phyloP scores from a whole-genome alignment of 2,113 vertebrate genomes.

The Brienomyrus brachyistius region DNA sequence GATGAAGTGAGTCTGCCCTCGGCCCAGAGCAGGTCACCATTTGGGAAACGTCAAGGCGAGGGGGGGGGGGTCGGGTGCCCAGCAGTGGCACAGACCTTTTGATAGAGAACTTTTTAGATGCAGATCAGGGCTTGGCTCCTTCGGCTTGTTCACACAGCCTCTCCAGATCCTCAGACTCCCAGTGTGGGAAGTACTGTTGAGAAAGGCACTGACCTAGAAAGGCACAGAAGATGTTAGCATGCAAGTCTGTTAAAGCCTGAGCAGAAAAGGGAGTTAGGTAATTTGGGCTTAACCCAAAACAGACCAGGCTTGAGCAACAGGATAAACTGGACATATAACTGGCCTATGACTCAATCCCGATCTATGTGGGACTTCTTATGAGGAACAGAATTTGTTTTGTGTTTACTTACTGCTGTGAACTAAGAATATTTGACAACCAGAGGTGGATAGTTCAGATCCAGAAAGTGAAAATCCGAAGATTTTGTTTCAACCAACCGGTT shows the following conservation, averaged over 20 bases:
- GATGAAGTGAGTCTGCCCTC: conserved; percentile 59
- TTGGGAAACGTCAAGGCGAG: background rate
- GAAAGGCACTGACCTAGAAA: background rate
- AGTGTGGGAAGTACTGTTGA: background rate
- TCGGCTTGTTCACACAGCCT: background rate
- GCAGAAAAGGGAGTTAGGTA: background rate
- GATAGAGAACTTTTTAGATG: background rate
- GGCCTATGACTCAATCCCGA: background rate
- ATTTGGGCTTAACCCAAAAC: background rate
- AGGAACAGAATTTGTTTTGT: background rate
- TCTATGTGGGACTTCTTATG: background rate
- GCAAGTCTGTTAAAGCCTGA: background rate
- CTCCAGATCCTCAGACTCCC: background rate
- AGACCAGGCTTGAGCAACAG: background rate
- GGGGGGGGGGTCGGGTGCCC: background rate
- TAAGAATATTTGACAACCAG: background rate
- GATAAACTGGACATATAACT: background rate
- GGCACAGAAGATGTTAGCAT: background rate
- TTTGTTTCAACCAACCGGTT: too few relatives aligned
- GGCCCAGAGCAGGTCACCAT: background rate
- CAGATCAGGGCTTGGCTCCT: background rate
- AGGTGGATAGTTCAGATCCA: too few relatives aligned
- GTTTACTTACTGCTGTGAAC: background rate
- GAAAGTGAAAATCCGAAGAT: too few relatives aligned
- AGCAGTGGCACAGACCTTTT: background rate